Evolutionary conservation across 2,797 vertebrate species (phyloP).

Genomic region (Bradypodion ventrale): DNA sequence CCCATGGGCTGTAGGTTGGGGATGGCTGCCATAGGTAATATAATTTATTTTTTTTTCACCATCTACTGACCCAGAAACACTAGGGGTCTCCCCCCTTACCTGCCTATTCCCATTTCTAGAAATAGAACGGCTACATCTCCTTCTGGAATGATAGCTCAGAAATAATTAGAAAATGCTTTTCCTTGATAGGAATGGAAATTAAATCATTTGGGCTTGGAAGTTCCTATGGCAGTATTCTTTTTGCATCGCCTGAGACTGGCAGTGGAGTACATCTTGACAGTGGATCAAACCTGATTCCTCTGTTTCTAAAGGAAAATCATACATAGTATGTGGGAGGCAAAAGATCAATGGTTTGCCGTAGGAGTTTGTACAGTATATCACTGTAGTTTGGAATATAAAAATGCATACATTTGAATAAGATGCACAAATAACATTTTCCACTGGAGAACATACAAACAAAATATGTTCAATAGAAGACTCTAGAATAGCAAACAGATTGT

Average conservation of each 20-base stretch:
- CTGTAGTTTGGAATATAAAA: neutral
- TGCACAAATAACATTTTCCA: neutral
- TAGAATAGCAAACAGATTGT: no score
- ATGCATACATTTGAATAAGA: neutral
- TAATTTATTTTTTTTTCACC: constrained; percentile 1
- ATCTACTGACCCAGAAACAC: constrained; percentile 10
- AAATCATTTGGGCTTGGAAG: no score
- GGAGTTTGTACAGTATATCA: neutral
- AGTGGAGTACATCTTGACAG: neutral
- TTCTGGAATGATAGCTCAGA: neutral
- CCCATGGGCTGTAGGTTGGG: no score
- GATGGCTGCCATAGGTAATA: neutral
- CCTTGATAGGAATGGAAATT: neutral
- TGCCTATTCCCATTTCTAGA: neutral
- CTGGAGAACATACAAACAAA: neutral
- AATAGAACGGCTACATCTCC: neutral
- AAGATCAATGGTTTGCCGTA: neutral
- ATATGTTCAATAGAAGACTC: neutral
- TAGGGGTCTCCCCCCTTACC: neutral
- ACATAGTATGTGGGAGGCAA: neutral
- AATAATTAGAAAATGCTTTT: constrained; percentile 2
- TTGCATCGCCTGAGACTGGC: neutral
- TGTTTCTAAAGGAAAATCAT: neutral
- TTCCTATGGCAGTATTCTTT: neutral
- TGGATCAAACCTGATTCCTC: neutral